These are phyloP conservation scores for Ladona fulva DNA, from an alignment of 1,140 invertebrate genomes.

Conservation along the genomic window DNA sequence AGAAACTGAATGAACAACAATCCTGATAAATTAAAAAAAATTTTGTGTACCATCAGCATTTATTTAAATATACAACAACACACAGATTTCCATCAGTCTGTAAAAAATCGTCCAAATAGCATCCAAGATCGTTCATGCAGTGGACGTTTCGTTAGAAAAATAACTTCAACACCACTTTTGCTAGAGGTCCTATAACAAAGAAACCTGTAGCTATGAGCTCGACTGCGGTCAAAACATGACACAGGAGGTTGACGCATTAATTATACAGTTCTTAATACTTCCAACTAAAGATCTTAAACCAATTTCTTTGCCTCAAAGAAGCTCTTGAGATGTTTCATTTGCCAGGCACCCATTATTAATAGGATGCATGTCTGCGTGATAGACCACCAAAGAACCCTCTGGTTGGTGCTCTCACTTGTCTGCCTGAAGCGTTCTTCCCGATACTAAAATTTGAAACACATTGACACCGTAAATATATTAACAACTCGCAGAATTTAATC, in stretches of 20 bases:
- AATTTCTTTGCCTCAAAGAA: constrained; percentile 99
- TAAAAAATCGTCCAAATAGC: neutral
- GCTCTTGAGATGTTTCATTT: constrained; percentile 97
- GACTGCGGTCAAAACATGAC: too few species aligned
- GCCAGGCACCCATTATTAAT: constrained; percentile 92
- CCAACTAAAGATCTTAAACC: constrained; percentile 56
- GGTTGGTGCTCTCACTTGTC: constrained; percentile 97
- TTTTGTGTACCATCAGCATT: neutral
- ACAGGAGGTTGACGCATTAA: too few species aligned
- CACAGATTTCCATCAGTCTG: neutral
- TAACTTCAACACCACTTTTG: too few species aligned
- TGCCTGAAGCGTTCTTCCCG: constrained; percentile 95
- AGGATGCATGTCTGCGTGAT: constrained; percentile 85
- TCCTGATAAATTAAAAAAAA: neutral
- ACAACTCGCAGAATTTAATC: too few species aligned
- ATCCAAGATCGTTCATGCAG: too few species aligned
- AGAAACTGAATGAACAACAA: too few species aligned
- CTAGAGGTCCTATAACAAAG: too few species aligned
- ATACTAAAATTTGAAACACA: constrained; percentile 58
- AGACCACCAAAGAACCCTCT: constrained; percentile 96
- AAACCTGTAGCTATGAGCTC: too few species aligned
- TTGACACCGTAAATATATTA: neutral
- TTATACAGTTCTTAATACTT: neutral
- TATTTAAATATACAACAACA: constrained; percentile 11
- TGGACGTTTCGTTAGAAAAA: too few species aligned